Conservation (phyloP, 1,140 invertebrate species). For the Stratiolaelaps scimitus region DNA sequence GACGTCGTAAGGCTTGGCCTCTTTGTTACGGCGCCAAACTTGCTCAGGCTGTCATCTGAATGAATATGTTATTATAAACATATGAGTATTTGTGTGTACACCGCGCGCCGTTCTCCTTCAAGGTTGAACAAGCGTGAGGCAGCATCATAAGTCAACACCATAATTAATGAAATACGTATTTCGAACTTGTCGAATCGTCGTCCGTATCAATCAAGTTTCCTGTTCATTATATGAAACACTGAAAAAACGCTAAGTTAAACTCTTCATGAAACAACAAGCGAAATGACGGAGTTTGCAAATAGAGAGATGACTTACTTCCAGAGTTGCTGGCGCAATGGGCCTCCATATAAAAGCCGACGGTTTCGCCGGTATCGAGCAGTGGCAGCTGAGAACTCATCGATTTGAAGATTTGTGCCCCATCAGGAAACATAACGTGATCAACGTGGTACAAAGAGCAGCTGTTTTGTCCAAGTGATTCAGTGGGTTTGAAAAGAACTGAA, state of each 20-base stretch:
- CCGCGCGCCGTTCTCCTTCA: no score
- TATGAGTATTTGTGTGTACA: not conserved
- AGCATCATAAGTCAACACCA: no score
- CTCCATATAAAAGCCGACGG: conserved; percentile 74
- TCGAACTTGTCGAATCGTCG: no score
- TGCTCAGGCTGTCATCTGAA: conserved; percentile 5
- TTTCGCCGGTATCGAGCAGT: conserved; percentile 73
- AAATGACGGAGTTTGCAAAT: no score
- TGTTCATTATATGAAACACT: no score
- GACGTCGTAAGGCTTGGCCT: conserved; percentile 1
- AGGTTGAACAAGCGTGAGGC: no score
- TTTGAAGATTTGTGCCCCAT: conserved; percentile 74
- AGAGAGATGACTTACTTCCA: conserved; percentile 18
- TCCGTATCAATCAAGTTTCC: no score
- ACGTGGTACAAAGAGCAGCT: conserved; percentile 83
- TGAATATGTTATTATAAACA: not conserved
- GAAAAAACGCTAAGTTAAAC: no score
- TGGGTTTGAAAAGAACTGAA: conserved; percentile 58
- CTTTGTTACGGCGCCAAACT: conserved; percentile 11
- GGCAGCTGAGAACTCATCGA: conserved; percentile 70
- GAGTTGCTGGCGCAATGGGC: conserved; percentile 52
- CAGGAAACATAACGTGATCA: conserved; percentile 76
- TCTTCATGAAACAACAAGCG: no score
- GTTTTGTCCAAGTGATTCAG: conserved; percentile 42
- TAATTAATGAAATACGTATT: no score